phyloP scores from a whole-genome alignment of 2,797 vertebrate genomes.

The Centroberyx gerrardi region DNA sequence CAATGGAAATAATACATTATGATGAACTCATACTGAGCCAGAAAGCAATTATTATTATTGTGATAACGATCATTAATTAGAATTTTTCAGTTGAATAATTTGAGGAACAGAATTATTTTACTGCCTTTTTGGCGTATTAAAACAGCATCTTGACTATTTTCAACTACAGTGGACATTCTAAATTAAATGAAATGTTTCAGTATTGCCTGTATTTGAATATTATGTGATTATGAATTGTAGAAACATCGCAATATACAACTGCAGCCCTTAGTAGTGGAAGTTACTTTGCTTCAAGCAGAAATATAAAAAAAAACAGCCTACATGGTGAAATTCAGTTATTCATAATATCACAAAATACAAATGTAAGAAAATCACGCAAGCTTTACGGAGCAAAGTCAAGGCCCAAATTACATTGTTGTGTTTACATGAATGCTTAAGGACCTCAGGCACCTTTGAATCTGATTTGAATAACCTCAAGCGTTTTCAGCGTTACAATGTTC shows the following conservation, averaged over 20 bases:
- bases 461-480: not conserved
- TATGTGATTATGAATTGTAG: not conserved
- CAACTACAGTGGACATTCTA: not conserved
- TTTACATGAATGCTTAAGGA: slow-evolving; percentile 12
- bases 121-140: slow-evolving; percentile 1
- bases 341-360: no score
- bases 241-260: not conserved
- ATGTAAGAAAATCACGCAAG: not conserved
- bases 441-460: not conserved
- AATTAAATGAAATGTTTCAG: not conserved
- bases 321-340: not conserved
- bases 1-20: no score
- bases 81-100: not conserved
- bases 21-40: not conserved
- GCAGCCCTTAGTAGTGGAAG: not conserved
- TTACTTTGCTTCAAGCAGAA: not conserved
- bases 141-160: not conserved
- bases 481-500: not conserved
- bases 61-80: no score
- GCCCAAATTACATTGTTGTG: slow-evolving; percentile 17
- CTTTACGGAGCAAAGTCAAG: not conserved
- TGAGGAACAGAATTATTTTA: not conserved
- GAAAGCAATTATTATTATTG: not conserved
- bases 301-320: not conserved
- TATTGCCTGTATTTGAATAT: not conserved